Base-by-base conservation (phyloP, 2,113 vertebrate species). In the Chlorodrepanis virens region DNA sequence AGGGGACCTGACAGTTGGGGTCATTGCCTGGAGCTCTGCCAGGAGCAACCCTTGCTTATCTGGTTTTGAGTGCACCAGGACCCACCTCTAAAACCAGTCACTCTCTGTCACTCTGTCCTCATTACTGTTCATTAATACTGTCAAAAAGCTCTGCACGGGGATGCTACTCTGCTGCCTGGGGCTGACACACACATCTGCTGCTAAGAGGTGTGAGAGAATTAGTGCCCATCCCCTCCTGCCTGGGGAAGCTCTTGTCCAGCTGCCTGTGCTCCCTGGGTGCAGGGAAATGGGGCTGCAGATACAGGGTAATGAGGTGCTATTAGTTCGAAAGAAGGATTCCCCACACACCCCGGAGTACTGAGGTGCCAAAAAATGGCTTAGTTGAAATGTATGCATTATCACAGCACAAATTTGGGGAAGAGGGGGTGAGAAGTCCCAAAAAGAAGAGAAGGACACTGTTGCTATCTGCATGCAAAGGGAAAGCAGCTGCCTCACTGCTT, bases 331-430 rank as follows among this genome's bases (percentile, higher is more conserved):
- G 74, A 59, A 92, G 19, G 42, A 64, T 47, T 9, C 3, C 27
- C 31, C 12, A 6, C 20, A 12, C 0, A 1, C 1, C 10, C 2
- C 0, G 0, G 6, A 19, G 35, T 18, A 9, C 11, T 3, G 54
- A 80, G 52, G 40, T 60, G 64, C 59, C 85, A 74, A 56, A 56
- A 90, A 67, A 13, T 4, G 11, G 14, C 29, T 90, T 29, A 47
- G 56, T 3, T 77, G 27, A 83, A 70, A 39, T 1, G 3, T 12
- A 15, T 77, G 83, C 9, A 5, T 63, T 80, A 45, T 39, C 0
- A 0, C 17, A 59, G 65, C 56, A 53, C 39, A 50, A 45, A 29
- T 14, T 2, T 37, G 35, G 57, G 67, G 15, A 87, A 87, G 50
- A 53, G n/a, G 2, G 0, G 21, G 19, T 2, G 52, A 59, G 82